These are phyloP conservation scores for Polydrusus pterygomalis DNA, from an alignment of 2,888 invertebrate genomes.

Conservation along the genomic window DNA sequence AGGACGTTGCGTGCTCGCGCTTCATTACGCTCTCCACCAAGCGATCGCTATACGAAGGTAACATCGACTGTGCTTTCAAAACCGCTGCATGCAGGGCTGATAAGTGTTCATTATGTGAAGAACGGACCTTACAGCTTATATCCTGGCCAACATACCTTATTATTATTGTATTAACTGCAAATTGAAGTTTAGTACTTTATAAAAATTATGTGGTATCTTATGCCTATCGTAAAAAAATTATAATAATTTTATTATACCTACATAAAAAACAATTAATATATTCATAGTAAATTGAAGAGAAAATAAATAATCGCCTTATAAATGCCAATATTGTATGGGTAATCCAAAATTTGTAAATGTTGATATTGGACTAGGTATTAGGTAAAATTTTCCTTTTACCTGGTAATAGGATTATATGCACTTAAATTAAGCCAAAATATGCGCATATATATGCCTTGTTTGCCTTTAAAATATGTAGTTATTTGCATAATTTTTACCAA, in stretches of 20 bases:
- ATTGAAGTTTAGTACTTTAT: slow-evolving; percentile 61
- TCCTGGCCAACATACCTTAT: slow-evolving; percentile 61
- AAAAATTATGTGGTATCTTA: slow-evolving; percentile 58
- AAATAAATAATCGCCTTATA: too few relatives aligned
- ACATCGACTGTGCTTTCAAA: slow-evolving; percentile 55
- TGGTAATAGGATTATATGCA: too few relatives aligned
- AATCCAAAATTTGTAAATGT: too few relatives aligned
- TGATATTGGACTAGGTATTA: too few relatives aligned
- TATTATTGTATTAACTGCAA: slow-evolving; percentile 64
- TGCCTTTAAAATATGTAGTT: too few relatives aligned
- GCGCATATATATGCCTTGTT: too few relatives aligned
- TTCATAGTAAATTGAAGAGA: too few relatives aligned
- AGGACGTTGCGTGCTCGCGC: slow-evolving; percentile 69
- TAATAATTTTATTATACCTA: background rate
- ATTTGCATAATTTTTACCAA: too few relatives aligned
- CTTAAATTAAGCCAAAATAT: too few relatives aligned
- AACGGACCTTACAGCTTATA: slow-evolving; percentile 63
- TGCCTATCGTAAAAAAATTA: slow-evolving; percentile 33
- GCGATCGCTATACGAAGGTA: slow-evolving; percentile 58
- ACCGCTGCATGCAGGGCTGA: slow-evolving; percentile 49
- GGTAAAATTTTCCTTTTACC: too few relatives aligned
- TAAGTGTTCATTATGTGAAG: slow-evolving; percentile 69
- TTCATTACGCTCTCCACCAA: slow-evolving; percentile 65
- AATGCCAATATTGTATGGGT: too few relatives aligned
- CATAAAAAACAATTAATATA: too few relatives aligned